Conservation (phyloP, 2,113 vertebrate genomes). For the Spermophilus dauricus region DNA sequence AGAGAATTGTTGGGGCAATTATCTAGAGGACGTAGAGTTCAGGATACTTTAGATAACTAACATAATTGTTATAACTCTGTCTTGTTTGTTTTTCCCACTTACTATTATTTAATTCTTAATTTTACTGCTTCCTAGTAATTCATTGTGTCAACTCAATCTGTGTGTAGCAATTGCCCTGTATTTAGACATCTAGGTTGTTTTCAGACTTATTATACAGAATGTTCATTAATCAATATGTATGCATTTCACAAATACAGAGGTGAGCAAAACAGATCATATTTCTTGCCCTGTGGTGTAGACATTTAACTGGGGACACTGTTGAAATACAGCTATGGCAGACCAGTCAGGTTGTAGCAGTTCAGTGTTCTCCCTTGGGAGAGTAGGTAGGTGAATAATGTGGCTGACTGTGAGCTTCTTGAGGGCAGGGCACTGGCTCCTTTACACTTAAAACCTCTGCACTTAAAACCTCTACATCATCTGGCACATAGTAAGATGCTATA, state of each 20-base stretch:
- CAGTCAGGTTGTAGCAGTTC: not conserved
- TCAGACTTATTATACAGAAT: not conserved
- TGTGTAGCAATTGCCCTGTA: not conserved
- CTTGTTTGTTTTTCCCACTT: not conserved
- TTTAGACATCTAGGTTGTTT: slow-evolving; percentile 20
- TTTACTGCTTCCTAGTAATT: slow-evolving; percentile 28
- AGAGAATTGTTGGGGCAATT: not conserved
- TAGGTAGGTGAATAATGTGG: too few relatives aligned
- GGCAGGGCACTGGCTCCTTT: not conserved
- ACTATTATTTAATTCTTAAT: not conserved
- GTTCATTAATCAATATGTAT: not conserved
- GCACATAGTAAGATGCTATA: not conserved
- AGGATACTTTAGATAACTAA: not conserved
- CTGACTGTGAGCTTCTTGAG: not conserved
- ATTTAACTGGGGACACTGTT: not conserved
- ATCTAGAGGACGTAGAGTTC: not conserved
- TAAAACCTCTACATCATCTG: not conserved
- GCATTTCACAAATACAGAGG: not conserved
- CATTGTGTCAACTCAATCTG: not conserved
- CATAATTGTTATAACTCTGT: not conserved
- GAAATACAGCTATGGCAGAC: not conserved
- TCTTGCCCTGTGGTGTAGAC: not conserved
- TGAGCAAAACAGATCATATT: not conserved
- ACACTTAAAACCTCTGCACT: not conserved
- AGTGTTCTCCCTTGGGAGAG: not conserved